phyloP scores from a whole-genome alignment of 1,140 invertebrate species.

The Drosophila ogumai region DNA sequence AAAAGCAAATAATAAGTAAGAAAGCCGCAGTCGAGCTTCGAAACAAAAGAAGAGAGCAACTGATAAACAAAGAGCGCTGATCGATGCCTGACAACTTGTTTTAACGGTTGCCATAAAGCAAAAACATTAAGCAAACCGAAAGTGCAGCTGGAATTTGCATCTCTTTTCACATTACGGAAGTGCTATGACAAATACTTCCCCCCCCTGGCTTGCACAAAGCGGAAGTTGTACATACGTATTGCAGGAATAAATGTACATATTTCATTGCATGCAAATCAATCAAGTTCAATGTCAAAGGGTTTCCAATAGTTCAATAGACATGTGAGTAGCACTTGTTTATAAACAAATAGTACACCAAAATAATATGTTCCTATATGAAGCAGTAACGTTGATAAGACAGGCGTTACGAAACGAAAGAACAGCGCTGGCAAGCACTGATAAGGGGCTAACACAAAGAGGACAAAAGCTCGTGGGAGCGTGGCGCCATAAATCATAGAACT shows the following conservation, averaged over 20 bases:
- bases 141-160: constrained; percentile 37
- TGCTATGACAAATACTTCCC: not conserved
- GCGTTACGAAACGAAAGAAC: constrained; percentile 45
- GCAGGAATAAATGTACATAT: too few species aligned
- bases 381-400: constrained; percentile 34
- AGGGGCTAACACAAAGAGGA: constrained; percentile 31
- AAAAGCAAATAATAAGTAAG: too few species aligned
- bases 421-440: constrained; percentile 38
- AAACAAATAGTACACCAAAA: constrained; percentile 26
- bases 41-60: constrained; percentile 12
- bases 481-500: not conserved
- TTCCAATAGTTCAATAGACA: constrained; percentile 26
- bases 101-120: constrained; percentile 9
- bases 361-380: not conserved
- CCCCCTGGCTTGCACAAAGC: constrained; percentile 10
- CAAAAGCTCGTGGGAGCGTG: not conserved
- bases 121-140: constrained; percentile 20
- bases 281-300: constrained; percentile 45
- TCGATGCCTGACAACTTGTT: constrained; percentile 27
- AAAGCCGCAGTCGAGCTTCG: too few species aligned
- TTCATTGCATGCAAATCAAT: constrained; percentile 4
- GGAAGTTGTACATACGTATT: constrained; percentile 34
- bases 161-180: constrained; percentile 43
- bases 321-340: constrained; percentile 37
- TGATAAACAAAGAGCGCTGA: constrained; percentile 38